Evolutionary conservation across 2,888 invertebrate species (phyloP), one percentile per base, ranked within the genome.

Genomic region (Drosophila mercatorum): DNA sequence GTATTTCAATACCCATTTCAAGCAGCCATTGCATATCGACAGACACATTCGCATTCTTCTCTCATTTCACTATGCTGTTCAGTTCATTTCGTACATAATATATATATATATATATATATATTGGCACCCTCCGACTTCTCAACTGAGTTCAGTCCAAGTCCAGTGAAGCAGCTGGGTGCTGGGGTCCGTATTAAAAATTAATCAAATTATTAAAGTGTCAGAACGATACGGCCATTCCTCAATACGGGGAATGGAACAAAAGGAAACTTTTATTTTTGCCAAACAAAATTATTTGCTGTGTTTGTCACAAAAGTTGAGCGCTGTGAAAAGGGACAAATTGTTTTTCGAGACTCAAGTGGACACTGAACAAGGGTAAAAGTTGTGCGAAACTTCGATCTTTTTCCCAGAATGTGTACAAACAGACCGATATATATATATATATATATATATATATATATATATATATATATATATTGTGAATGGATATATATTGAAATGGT

Each of bases 361-460:
- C 64, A 49, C 44, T 22, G 58, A n/a, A 72, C 75, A 63, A 78
- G 78, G 75, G 78, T 60, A 73, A 74, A 75, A 75, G 56, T 78
- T 75, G 59, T n/a, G 43, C 47, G 55, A 63, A 78, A 73, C 60
- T 76, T 76, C 60, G 79, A 76, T 76, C 63, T 78, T 49, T 55
- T 58, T 36, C 49, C 47, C 40, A 38, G 58, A 38, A 55, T 17
- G 41, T 28, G 4, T 28, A 40, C 40, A 55, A 14, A 26, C 53
- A 28, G 38, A 26, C 40, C 26, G n/a, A 26, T 17, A n/a, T 55
- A 41, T 14, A 55, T 28, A 11, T 17, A 0, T 43, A 55, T 17
- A 41, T 36, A 38, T 47, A 47, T 56, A 31, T 46, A 41, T 17
- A 26, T 17, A n/a, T 55, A 41, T 14, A 55, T 26, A 11, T 17